Base-by-base conservation (phyloP, 2,113 vertebrate species). In the Tragulus kanchil region DNA sequence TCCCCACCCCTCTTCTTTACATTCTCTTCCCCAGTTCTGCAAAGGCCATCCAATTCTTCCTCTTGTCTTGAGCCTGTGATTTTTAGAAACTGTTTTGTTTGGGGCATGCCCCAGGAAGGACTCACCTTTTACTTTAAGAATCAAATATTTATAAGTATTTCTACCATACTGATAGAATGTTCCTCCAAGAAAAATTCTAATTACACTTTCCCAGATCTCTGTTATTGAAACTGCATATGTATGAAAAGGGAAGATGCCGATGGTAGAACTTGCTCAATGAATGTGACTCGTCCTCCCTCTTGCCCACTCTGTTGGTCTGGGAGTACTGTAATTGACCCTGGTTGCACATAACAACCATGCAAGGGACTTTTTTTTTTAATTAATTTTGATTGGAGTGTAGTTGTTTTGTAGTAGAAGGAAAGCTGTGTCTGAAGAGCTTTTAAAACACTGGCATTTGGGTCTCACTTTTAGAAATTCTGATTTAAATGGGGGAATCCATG, bases 41-140 rank as follows among this genome's bases (percentile, higher is more conserved):
- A 62, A 75, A 81, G 11, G 14, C n/a, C 26, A 16, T 42, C 62
- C 67, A 36, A 56, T 62, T 82, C 10, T 42, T 92, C 21, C 82
- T 42, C 17, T 86, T 84, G 19, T 42, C 45, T 23, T 73, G 23
- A 1, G 8, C 8, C 5, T 65, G 54, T 8, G 8, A 36, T 62
- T 93, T 91, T n/a, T 78, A 69, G 31, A 42, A 81, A 69, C 4
- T 36, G 73, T 48, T 73, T 90, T 64, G 25, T 58, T 95, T 82
- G 82, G 56, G 54, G 17, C 3, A 16, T 71, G n/a, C 7, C 52
- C 14, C 64, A 54, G 11, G 21, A 50, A 81, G 2, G 13, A 61
- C n/a, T 81, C 12, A 13, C 3, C 23, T 79, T 25, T 78, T 42
- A 71, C 1, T 6, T 12, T 4, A 79, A 87, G 15, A 4, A 64